Percentiles rank a stretch among this genome's conserved stretches.
These are phyloP conservation scores for Meteorus sp. DNA, from an alignment of 1,140 invertebrate species.

Conservation along the genomic window DNA sequence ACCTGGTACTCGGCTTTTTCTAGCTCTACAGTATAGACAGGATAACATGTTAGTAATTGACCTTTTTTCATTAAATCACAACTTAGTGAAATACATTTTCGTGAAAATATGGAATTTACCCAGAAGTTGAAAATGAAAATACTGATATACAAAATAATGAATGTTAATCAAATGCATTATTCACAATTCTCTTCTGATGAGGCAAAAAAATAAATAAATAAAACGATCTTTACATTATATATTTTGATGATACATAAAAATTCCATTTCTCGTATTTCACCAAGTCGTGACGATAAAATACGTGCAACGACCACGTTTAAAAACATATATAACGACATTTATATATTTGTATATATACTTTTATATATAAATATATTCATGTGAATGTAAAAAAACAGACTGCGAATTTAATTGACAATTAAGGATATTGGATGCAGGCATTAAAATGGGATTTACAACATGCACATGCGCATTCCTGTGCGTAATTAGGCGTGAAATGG, in stretches of 20 bases:
- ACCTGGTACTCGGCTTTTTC: constrained; percentile 93
- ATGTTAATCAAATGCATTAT: too few relatives aligned
- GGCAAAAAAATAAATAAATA: too few relatives aligned
- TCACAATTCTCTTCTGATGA: too few relatives aligned
- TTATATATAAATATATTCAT: constrained; percentile 34
- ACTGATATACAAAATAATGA: too few relatives aligned
- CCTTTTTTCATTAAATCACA: neutral
- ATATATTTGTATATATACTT: constrained; percentile 31
- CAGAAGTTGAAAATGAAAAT: too few relatives aligned
- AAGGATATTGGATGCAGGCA: constrained; percentile 41
- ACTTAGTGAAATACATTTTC: constrained; percentile 16
- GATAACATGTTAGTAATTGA: constrained; percentile 31
- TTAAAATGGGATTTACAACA: constrained; percentile 37
- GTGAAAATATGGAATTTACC: too few relatives aligned
- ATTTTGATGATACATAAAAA: neutral
- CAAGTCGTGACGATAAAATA: constrained; percentile 33
- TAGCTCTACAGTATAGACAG: constrained; percentile 72
- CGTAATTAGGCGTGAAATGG: constrained; percentile 47
- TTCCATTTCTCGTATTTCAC: constrained; percentile 11
- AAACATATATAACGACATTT: constrained; percentile 35
- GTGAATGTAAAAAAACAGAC: constrained; percentile 25
- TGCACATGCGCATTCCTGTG: constrained; percentile 57
- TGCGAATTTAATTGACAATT: neutral
- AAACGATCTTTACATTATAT: too few relatives aligned
- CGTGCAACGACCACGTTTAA: constrained; percentile 50